Conservation (phyloP, 2,888 invertebrate genomes). For the Bellardia pandia region DNA sequence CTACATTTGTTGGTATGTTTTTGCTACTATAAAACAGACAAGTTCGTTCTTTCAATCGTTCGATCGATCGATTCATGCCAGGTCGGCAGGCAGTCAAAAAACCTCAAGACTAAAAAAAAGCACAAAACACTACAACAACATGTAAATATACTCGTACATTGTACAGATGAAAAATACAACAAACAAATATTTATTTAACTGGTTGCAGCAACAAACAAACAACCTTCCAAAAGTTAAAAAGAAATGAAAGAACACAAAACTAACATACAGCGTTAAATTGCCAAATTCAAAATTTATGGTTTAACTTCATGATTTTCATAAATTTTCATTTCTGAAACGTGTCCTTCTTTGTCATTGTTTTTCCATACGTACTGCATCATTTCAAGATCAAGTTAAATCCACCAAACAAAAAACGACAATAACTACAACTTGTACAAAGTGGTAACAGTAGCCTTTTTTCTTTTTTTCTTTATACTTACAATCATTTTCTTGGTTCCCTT, state of each 20-base stretch:
- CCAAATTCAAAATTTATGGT: slow-evolving; percentile 80
- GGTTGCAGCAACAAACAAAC: neutral
- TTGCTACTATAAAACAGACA: slow-evolving; percentile 63
- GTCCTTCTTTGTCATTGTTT: slow-evolving; percentile 76
- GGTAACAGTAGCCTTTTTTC: slow-evolving; percentile 63
- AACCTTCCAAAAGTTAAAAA: neutral
- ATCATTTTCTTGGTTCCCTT: neutral
- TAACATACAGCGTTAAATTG: slow-evolving; percentile 76
- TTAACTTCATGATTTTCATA: slow-evolving; percentile 80
- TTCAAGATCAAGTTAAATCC: slow-evolving; percentile 63
- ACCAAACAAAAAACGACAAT: neutral
- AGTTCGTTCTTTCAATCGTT: slow-evolving; percentile 52
- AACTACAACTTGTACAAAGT: slow-evolving; percentile 37
- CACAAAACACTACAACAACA: slow-evolving; percentile 60
- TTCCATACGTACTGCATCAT: slow-evolving; percentile 66
- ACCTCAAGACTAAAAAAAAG: slow-evolving; percentile 19
- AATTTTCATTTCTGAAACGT: slow-evolving; percentile 80
- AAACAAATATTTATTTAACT: slow-evolving; percentile 38
- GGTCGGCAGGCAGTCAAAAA: slow-evolving; percentile 67
- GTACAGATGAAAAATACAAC: slow-evolving; percentile 49
- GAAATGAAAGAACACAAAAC: slow-evolving; percentile 23
- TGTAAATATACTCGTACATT: slow-evolving; percentile 59
- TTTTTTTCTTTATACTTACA: slow-evolving; percentile 13
- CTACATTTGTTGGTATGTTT: slow-evolving; percentile 6
- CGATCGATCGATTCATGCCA: slow-evolving; percentile 73